phyloP scores from a whole-genome alignment of 2,113 vertebrate species.

The Vulpes vulpes region DNA sequence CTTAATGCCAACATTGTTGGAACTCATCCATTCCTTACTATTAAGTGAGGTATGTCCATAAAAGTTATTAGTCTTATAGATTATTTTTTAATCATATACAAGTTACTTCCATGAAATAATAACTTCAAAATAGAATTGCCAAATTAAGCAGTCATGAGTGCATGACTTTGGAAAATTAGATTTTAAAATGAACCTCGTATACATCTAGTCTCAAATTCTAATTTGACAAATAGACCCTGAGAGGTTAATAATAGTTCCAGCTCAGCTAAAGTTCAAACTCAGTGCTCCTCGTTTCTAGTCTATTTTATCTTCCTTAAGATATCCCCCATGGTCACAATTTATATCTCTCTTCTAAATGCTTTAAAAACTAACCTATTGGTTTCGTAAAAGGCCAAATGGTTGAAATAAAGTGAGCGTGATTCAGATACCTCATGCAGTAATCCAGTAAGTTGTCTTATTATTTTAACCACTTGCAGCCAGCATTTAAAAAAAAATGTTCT shows the following conservation, averaged over 20 bases:
- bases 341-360: constrained; percentile 35
- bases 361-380: constrained; percentile 10
- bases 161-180: constrained; percentile 25
- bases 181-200: neutral
- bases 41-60: neutral
- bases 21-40: constrained; percentile 42
- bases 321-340: neutral
- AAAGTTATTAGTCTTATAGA: constrained; percentile 35
- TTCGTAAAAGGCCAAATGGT: neutral
- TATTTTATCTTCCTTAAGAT: neutral
- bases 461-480: constrained; percentile 11
- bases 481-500: neutral
- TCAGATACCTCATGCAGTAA: neutral
- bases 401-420: constrained; percentile 46
- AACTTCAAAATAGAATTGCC: constrained; percentile 29
- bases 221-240: neutral
- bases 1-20: constrained; percentile 14
- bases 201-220: constrained; percentile 23
- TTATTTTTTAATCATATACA: neutral
- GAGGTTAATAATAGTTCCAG: neutral
- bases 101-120: neutral
- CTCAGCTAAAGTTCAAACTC: neutral
- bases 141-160: constrained; percentile 38
- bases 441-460: constrained; percentile 1
- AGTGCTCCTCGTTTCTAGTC: neutral